A percentile compares a stretch with the other conserved stretches of the same genome.
Conservation (phyloP, 2,888 invertebrate genomes). For the Meteorus cinctellus region DNA sequence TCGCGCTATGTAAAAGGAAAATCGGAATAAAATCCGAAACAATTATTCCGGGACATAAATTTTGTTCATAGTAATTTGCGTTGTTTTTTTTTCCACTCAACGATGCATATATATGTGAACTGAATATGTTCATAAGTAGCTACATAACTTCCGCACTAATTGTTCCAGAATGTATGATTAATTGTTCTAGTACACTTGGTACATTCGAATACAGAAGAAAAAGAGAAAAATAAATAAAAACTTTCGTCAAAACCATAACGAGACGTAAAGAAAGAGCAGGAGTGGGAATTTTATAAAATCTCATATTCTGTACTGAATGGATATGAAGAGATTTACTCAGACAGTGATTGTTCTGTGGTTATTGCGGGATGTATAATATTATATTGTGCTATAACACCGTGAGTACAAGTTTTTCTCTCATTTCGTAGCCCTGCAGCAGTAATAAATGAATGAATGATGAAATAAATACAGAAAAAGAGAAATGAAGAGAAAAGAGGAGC, state of each 20-base stretch:
- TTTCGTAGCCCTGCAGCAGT: background rate
- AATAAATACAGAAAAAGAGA: background rate
- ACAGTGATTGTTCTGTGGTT: slow-evolving; percentile 21
- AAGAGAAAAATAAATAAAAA: slow-evolving; percentile 6
- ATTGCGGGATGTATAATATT: slow-evolving; percentile 3
- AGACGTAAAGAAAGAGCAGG: slow-evolving; percentile 7
- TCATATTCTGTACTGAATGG: slow-evolving; percentile 5
- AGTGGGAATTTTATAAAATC: slow-evolving; percentile 7
- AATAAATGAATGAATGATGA: background rate
- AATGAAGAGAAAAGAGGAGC: slow-evolving; percentile 11
- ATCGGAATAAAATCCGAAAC: background rate
- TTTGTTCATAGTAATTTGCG: background rate
- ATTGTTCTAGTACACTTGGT: background rate
- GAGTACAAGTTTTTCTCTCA: background rate
- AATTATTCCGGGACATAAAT: background rate
- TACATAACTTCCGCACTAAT: slow-evolving; percentile 39
- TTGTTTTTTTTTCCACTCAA: background rate
- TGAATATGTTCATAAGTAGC: background rate
- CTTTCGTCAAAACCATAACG: slow-evolving; percentile 26
- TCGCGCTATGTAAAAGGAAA: background rate
- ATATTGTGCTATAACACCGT: slow-evolving; percentile 3
- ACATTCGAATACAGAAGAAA: background rate
- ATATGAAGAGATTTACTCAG: background rate
- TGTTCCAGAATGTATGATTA: slow-evolving; percentile 37
- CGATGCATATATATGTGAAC: slow-evolving; percentile 16